These are phyloP conservation scores for Anarhynchus alexandrinus DNA, from an alignment of 2,113 vertebrate genomes.

Conservation along the genomic window DNA sequence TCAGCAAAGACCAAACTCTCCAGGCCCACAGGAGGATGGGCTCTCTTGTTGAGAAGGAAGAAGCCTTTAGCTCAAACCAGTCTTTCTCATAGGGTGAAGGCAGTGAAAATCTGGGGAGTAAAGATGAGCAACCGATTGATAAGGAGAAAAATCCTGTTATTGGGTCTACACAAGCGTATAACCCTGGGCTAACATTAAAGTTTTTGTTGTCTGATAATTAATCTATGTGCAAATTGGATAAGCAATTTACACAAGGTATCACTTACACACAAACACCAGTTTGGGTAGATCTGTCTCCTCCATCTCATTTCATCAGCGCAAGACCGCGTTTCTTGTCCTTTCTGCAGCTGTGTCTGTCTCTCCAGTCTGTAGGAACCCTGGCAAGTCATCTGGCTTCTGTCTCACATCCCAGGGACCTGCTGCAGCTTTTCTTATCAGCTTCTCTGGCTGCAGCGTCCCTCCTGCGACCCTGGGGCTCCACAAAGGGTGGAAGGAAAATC, in stretches of 20 bases:
- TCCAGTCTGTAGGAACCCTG: not conserved
- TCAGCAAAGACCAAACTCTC: not conserved
- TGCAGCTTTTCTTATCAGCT: not conserved
- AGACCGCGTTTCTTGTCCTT: not conserved
- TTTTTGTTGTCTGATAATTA: not conserved
- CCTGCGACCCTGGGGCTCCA: not conserved
- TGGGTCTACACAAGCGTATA: not conserved
- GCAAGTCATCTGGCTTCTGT: not conserved
- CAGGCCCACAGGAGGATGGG: not conserved
- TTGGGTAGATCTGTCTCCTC: not conserved
- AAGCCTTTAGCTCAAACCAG: not conserved
- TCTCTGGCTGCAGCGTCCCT: not conserved
- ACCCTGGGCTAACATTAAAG: not conserved
- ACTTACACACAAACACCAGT: not conserved
- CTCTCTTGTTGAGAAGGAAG: accelerated
- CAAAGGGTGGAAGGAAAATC: not conserved
- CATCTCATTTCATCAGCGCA: not conserved
- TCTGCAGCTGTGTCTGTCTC: not conserved
- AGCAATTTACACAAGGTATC: not conserved
- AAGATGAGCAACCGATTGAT: not conserved
- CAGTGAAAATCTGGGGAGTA: not conserved
- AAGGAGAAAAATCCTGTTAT: not conserved
- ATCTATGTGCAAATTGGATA: not conserved
- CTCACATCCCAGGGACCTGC: not conserved
- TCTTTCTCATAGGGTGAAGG: not conserved